Evolutionary conservation across 2,888 invertebrate species (phyloP), one percentile per base, ranked within the genome.

Genomic region (Melinaea marsaeus): DNA sequence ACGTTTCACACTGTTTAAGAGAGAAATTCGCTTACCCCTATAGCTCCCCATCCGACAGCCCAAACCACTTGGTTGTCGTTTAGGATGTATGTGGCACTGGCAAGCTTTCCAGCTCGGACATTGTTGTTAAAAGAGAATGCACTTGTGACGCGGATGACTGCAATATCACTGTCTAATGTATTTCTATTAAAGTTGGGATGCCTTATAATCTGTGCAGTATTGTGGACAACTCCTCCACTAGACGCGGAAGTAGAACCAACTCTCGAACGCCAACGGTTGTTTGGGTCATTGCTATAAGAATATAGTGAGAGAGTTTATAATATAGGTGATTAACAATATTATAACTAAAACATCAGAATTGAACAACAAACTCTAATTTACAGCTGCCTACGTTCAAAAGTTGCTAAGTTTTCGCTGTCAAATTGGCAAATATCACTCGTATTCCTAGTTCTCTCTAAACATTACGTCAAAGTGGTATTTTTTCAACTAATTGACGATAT

Each of bases 101-200:
- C 76, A 13, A 79, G 76, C 22, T 57, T 65, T 0, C 67, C 75
- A 0, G 72, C 62, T 13, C 66, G 69, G 0, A 76, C 72, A 4
- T 62, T 61, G 47, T 65, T 69, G 48, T 65, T 73, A 42, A 69
- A 69, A 32, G 61, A 63, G 13, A 68, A 64, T 7, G 57, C 63
- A 4, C 70, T 64, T 11, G 58, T 7, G 4, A 62, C 22, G 46
- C 46, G 51, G 85, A 46, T 45, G 2, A 88, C 71, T 13, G 81
- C 80, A 32, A 88, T 69, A 55, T 89, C 87, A 60, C 77, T 77
- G 55, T 78, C 74, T 0, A 75, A 64, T 2, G 67, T 74, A 0
- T 46, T 2, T 3, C 61, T 11, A 66, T 83, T 76, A 72, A 80
- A 90, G 55, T 71, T 67, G 0, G 80, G 74, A 67, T 91, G 86